A percentile compares a stretch with the other conserved stretches of the same genome.
Conservation (phyloP, 2,888 invertebrate genomes). For the Trichacis sp. region DNA sequence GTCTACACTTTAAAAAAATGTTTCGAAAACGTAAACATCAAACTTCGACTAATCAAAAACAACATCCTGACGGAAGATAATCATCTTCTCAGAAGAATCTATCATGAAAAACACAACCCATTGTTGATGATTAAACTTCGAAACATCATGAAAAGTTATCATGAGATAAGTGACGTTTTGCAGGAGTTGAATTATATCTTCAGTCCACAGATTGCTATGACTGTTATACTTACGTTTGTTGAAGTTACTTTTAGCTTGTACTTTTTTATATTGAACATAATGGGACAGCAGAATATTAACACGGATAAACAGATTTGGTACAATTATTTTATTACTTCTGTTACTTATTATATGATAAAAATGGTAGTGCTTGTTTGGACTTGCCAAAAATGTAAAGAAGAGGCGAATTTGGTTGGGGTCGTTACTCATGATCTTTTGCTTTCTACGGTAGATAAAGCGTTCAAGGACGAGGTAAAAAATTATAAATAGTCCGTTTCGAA, state of each 20-base stretch:
- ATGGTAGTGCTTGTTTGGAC: slow-evolving; percentile 49
- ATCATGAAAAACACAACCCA: slow-evolving; percentile 48
- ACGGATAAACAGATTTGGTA: slow-evolving; percentile 53
- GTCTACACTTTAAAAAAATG: slow-evolving; percentile 48
- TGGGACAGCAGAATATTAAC: slow-evolving; percentile 39
- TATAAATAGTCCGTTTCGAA: too few species aligned
- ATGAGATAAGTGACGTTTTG: slow-evolving; percentile 48
- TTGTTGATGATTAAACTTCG: slow-evolving; percentile 50
- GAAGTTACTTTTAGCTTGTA: slow-evolving; percentile 58
- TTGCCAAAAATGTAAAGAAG: slow-evolving; percentile 52
- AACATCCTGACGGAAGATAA: slow-evolving; percentile 49
- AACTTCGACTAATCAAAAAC: slow-evolving; percentile 42
- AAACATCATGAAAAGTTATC: slow-evolving; percentile 51
- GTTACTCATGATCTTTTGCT: slow-evolving; percentile 52
- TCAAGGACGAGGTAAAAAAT: slow-evolving; percentile 56
- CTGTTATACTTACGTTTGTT: slow-evolving; percentile 53
- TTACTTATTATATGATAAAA: slow-evolving; percentile 52
- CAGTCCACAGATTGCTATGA: slow-evolving; percentile 46
- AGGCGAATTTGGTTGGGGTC: slow-evolving; percentile 48
- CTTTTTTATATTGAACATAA: slow-evolving; percentile 49
- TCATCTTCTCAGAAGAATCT: slow-evolving; percentile 56
- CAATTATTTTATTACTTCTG: slow-evolving; percentile 50
- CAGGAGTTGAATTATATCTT: slow-evolving; percentile 50
- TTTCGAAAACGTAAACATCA: slow-evolving; percentile 48
- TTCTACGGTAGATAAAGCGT: slow-evolving; percentile 43